phyloP scores from a whole-genome alignment of 1,140 invertebrate species.

The Scaptomyza graminum region DNA sequence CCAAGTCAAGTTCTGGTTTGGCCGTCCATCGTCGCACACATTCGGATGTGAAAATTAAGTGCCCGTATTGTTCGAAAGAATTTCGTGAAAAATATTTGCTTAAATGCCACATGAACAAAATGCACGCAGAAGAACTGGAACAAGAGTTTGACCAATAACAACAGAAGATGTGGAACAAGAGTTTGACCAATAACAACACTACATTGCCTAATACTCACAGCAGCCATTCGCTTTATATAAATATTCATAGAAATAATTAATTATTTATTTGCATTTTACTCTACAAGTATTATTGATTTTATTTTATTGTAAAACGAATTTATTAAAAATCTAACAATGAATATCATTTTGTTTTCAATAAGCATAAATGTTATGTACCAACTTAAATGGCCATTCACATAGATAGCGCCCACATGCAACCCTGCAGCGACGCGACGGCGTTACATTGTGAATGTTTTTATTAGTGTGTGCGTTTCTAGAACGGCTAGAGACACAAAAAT shows the following conservation, averaged over 20 bases:
- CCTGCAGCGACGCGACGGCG: slow-evolving; percentile 27
- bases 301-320: no score
- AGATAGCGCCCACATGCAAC: slow-evolving; percentile 6
- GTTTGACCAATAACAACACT: background rate
- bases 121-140: slow-evolving; percentile 7
- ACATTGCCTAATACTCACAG: no score
- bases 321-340: no score
- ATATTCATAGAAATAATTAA: no score
- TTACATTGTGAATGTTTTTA: slow-evolving; percentile 37
- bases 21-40: slow-evolving; percentile 49
- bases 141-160: background rate
- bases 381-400: slow-evolving; percentile 24
- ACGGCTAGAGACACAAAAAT: slow-evolving; percentile 23
- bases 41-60: slow-evolving; percentile 3
- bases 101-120: slow-evolving; percentile 34
- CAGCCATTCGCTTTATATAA: no score
- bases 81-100: slow-evolving; percentile 41
- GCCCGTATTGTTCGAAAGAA: slow-evolving; percentile 31
- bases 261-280: no score
- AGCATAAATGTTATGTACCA: no score
- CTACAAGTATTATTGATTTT: no score
- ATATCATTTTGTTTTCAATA: no score
- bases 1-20: slow-evolving; percentile 41
- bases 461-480: slow-evolving; percentile 40
- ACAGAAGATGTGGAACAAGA: background rate